These are phyloP conservation scores for Alethe diademata DNA, from an alignment of 2,113 vertebrate genomes.

Conservation along the genomic window DNA sequence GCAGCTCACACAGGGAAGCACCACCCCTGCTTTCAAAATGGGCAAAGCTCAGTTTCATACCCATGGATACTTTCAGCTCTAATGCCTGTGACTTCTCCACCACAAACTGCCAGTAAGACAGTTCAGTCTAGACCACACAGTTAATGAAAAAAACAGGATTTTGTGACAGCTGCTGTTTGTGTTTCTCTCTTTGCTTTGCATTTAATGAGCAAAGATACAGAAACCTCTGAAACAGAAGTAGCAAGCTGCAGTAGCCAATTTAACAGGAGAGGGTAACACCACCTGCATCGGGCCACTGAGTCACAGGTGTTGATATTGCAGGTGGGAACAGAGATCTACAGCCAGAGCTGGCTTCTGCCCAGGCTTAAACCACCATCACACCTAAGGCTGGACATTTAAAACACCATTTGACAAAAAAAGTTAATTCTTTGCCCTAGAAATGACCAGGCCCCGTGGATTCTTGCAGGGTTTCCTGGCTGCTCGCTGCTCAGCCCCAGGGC, in stretches of 20 bases:
- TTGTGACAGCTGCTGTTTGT: neutral
- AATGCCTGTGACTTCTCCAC: neutral
- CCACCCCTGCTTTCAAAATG: neutral
- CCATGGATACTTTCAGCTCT: neutral
- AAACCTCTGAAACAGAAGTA: neutral
- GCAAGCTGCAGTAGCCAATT: neutral
- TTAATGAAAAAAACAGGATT: neutral
- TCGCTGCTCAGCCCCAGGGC: accelerated
- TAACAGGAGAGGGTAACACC: neutral
- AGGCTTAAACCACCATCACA: neutral
- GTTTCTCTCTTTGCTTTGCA: neutral
- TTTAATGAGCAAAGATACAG: neutral
- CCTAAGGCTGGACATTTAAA: neutral
- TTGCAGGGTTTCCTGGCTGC: neutral
- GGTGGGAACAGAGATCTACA: neutral
- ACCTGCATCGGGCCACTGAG: neutral
- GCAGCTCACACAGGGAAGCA: neutral
- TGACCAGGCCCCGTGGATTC: neutral
- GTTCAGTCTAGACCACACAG: neutral
- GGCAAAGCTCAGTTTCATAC: neutral
- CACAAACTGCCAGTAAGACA: neutral
- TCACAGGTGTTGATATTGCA: neutral
- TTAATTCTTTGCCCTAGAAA: neutral
- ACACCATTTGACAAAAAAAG: neutral
- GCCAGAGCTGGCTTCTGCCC: neutral